These are phyloP conservation scores for Leuciscus idus DNA, from an alignment of 2,113 vertebrate genomes.

Conservation along the genomic window DNA sequence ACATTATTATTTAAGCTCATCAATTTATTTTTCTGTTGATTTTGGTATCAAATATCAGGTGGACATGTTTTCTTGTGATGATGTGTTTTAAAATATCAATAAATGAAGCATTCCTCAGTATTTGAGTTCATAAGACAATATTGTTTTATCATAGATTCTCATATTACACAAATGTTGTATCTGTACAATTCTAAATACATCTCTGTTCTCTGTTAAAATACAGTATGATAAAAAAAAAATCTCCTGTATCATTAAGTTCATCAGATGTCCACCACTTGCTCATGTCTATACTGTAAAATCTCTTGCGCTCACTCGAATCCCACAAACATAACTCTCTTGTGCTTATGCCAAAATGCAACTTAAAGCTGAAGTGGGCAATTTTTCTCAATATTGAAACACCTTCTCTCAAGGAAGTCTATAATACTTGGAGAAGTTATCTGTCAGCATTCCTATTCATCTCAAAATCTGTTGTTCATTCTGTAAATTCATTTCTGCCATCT, in stretches of 20 bases:
- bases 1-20: not conserved
- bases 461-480: not conserved
- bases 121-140: conserved; percentile 9
- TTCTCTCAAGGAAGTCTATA: not conserved
- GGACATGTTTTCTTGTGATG: not conserved
- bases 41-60: not conserved
- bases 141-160: conserved; percentile 1
- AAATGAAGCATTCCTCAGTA: not conserved
- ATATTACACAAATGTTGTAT: not conserved
- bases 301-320: not conserved
- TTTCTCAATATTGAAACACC: not conserved
- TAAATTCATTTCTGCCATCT: not conserved
- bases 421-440: not conserved
- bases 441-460: not conserved
- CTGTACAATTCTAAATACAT: conserved; percentile 28
- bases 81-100: not conserved
- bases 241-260: not conserved
- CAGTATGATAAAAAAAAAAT: not conserved
- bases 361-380: not conserved
- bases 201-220: not conserved
- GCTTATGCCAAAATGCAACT: not conserved
- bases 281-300: not conserved
- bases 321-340: not conserved
- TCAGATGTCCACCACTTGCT: not conserved
- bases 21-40: not conserved